Conservation (phyloP, 2,888 invertebrate species). For the Agrilus biguttatus region DNA sequence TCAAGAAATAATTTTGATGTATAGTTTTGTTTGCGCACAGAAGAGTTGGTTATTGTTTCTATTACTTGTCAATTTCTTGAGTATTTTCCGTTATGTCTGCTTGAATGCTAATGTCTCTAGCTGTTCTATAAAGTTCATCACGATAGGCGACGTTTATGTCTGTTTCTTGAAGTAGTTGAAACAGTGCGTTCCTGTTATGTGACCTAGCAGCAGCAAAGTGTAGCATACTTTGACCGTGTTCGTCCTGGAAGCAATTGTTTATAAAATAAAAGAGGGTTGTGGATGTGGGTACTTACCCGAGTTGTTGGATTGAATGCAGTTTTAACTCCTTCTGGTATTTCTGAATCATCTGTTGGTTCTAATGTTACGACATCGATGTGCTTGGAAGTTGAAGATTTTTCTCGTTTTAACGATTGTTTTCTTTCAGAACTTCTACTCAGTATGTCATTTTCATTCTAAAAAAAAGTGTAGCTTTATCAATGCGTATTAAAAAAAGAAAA, state of each 20-base stretch:
- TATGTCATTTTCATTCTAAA: too few relatives aligned
- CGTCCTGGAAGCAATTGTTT: conserved; percentile 44
- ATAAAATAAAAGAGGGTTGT: background rate
- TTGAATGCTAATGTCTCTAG: conserved; percentile 71
- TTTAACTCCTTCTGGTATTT: conserved; percentile 35
- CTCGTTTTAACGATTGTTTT: too few relatives aligned
- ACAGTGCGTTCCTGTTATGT: conserved; percentile 66
- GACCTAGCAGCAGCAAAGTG: conserved; percentile 77
- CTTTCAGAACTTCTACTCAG: too few relatives aligned
- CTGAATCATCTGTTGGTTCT: conserved; percentile 30
- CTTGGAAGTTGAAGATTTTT: too few relatives aligned
- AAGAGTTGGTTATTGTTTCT: conserved; percentile 24
- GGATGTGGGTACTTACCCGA: conserved; percentile 32
- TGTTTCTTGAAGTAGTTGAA: conserved; percentile 66
- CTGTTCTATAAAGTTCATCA: conserved; percentile 77
- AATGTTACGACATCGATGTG: conserved; percentile 43
- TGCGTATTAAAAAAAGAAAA: too few relatives aligned
- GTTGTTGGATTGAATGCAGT: conserved; percentile 47
- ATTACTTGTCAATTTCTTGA: conserved; percentile 63
- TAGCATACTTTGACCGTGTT: conserved; percentile 78
- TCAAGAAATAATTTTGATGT: too few relatives aligned
- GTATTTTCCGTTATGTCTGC: conserved; percentile 68
- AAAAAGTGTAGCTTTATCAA: too few relatives aligned
- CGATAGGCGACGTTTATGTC: conserved; percentile 68
- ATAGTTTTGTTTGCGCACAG: too few relatives aligned